A percentile compares a stretch with the other conserved stretches of the same genome.
Evolutionary conservation across 2,888 invertebrate genomes (phyloP).

Genomic region (Lithodes maja): DNA sequence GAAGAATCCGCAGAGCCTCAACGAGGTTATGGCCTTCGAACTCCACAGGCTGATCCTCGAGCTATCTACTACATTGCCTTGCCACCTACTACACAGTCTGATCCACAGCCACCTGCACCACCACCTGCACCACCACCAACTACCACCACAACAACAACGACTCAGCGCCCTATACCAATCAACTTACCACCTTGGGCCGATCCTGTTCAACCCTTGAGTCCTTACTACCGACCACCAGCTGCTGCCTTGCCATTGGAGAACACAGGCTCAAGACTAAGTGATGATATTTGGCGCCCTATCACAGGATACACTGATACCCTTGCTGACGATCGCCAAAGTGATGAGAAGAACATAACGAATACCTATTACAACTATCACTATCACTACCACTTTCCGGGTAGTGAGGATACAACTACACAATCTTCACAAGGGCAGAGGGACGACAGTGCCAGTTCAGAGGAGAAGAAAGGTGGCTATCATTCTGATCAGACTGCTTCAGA

Average conservation of each 20-base stretch:
- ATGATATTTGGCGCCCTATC: slow-evolving; percentile 39
- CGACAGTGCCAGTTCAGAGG: slow-evolving; percentile 2
- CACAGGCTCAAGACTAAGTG: neutral
- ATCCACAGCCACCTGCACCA: slow-evolving; percentile 9
- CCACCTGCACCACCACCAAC: slow-evolving; percentile 17
- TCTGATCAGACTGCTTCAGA: neutral
- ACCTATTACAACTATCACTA: slow-evolving; percentile 45
- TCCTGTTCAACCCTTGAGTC: slow-evolving; percentile 7
- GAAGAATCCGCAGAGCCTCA: neutral
- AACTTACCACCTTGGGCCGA: slow-evolving; percentile 47
- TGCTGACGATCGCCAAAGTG: neutral
- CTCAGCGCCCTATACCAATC: slow-evolving; percentile 14
- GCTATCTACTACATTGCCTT: slow-evolving; percentile 30
- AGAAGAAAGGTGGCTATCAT: neutral
- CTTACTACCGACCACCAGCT: slow-evolving; percentile 32
- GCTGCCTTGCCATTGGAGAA: slow-evolving; percentile 47
- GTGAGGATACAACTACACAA: neutral
- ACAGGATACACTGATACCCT: neutral
- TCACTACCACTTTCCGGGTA: slow-evolving; percentile 50
- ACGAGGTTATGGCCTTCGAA: neutral
- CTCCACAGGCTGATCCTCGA: slow-evolving; percentile 1
- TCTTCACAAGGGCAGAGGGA: slow-evolving; percentile 15
- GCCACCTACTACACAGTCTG: neutral
- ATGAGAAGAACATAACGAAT: neutral
- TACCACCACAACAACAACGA: slow-evolving; percentile 26